These are phyloP conservation scores for Gonioctena quinquepunctata DNA, from an alignment of 1,140 invertebrate species.

Conservation along the genomic window DNA sequence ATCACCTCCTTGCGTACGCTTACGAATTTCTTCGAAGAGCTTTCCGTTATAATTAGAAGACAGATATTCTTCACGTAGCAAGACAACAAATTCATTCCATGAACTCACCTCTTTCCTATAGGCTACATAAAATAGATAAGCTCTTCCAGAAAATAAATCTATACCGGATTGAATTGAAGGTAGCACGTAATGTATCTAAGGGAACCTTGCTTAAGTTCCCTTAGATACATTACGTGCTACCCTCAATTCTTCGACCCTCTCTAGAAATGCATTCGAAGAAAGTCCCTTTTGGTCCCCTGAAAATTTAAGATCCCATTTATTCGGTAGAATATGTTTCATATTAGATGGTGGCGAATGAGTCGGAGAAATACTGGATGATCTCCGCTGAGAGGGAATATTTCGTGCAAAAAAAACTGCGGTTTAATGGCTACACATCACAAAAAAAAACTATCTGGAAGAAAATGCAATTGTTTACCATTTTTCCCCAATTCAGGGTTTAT, in stretches of 20 bases:
- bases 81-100: constrained; percentile 37
- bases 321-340: background rate
- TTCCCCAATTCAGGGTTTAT: too few relatives aligned
- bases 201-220: constrained; percentile 27
- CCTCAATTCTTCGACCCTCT: constrained; percentile 38
- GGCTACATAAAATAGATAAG: constrained; percentile 41
- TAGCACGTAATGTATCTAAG: too few relatives aligned
- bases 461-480: too few relatives aligned
- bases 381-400: background rate
- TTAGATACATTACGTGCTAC: constrained; percentile 26
- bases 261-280: constrained; percentile 39
- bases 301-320: background rate
- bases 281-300: background rate
- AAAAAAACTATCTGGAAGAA: too few relatives aligned
- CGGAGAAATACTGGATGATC: background rate
- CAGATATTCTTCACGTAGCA: constrained; percentile 39
- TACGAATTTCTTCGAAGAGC: constrained; percentile 2
- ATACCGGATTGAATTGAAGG: constrained; percentile 32
- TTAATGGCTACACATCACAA: too few relatives aligned
- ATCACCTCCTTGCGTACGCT: background rate
- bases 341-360: too few relatives aligned
- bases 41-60: constrained; percentile 21
- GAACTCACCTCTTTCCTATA: constrained; percentile 20
- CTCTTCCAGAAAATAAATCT: constrained; percentile 43
- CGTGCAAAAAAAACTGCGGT: too few relatives aligned